Percentiles rank a stretch among this genome's conserved stretches.
phyloP scores from a whole-genome alignment of 1,140 invertebrate species.

The Gryon sp. region DNA sequence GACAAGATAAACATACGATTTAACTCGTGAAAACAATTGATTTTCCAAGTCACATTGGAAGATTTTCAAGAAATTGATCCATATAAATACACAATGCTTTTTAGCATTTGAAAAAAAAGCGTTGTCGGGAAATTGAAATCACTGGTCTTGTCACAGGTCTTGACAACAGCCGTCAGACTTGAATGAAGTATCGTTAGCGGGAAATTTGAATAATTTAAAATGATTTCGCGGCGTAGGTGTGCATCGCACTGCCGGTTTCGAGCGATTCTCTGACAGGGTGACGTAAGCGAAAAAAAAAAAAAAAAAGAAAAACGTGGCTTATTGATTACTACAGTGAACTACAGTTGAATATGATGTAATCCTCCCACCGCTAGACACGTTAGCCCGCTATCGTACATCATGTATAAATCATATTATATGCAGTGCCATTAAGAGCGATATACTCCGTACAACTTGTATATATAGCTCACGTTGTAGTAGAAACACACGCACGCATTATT shows the following conservation, averaged over 20 bases:
- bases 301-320: constrained; percentile 64
- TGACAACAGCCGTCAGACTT: constrained; percentile 16
- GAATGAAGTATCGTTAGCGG: constrained; percentile 31
- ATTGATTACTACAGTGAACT: constrained; percentile 66
- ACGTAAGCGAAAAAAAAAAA: constrained; percentile 66
- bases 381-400: constrained; percentile 63
- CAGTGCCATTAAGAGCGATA: constrained; percentile 58
- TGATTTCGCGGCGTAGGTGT: constrained; percentile 49
- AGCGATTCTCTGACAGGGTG: constrained; percentile 41
- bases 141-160: constrained; percentile 7
- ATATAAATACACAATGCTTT: no score
- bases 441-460: constrained; percentile 20
- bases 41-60: no score
- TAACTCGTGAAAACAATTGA: no score
- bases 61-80: no score
- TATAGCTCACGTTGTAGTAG: constrained; percentile 17
- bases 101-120: no score
- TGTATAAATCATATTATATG: constrained; percentile 67
- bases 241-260: constrained; percentile 42
- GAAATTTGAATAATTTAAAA: constrained; percentile 55
- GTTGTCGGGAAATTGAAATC: constrained; percentile 18
- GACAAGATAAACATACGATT: no score
- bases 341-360: constrained; percentile 68
- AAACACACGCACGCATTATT: constrained; percentile 52
- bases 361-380: constrained; percentile 59